Evolutionary conservation across 2,113 vertebrate genomes (phyloP).

Genomic region (Alectura lathami): DNA sequence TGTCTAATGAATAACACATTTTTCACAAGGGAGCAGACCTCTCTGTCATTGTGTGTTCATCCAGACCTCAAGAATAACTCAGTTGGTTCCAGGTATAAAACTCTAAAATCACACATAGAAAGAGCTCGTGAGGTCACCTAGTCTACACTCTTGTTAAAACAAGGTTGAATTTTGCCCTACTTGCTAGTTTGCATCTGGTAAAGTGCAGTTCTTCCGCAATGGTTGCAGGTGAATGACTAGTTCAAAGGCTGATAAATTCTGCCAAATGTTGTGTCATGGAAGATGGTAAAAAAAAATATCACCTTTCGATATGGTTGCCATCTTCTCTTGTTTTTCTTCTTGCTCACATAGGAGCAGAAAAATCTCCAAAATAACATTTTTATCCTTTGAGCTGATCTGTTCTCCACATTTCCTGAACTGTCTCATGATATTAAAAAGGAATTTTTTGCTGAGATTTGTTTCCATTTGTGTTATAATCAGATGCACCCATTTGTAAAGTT

Average conservation of each 20-base stretch:
- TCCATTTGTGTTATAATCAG: neutral
- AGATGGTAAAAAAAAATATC: neutral
- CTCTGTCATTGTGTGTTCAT: neutral
- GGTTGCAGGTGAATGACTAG: neutral
- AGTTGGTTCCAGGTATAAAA: neutral
- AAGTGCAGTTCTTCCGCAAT: neutral
- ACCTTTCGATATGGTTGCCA: accelerated
- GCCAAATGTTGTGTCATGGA: neutral
- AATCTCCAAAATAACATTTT: neutral
- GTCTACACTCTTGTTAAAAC: neutral
- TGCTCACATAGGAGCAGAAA: neutral
- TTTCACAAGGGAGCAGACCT: neutral
- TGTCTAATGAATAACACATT: neutral
- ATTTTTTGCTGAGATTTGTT: neutral
- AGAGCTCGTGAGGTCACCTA: neutral
- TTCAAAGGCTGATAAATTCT: neutral
- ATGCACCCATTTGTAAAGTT: neutral
- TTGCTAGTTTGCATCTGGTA: neutral
- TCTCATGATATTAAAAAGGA: neutral
- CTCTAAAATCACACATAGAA: neutral
- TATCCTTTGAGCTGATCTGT: neutral
- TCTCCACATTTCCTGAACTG: neutral
- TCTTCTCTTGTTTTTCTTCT: neutral
- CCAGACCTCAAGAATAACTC: neutral
- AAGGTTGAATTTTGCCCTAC: neutral